Conservation (phyloP, 2,113 vertebrate genomes). For the Collichthys lucidus region DNA sequence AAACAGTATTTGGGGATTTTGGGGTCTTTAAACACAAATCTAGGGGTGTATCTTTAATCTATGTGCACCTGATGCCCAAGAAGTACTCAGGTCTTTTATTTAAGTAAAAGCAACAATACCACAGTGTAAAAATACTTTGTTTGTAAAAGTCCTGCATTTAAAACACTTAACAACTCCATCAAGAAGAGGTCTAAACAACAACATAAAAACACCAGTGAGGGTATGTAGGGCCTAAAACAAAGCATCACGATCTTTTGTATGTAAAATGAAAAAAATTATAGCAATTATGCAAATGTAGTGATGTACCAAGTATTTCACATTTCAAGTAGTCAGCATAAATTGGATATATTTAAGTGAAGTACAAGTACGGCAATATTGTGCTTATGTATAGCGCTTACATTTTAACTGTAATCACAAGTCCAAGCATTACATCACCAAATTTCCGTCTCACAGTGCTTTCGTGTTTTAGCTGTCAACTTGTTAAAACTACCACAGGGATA, state of each 20-base stretch:
- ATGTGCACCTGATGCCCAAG: neutral
- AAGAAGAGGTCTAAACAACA: neutral
- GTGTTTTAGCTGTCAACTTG: conserved; percentile 29
- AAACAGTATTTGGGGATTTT: neutral
- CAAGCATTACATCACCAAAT: conserved; percentile 6
- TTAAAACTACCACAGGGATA: conserved; percentile 37
- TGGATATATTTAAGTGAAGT: neutral
- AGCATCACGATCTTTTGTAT: neutral
- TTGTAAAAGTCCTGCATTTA: neutral
- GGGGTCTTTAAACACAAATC: neutral
- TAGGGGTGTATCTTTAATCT: neutral
- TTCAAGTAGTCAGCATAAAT: neutral
- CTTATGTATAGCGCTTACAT: no score
- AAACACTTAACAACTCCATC: neutral
- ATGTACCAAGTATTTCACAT: neutral
- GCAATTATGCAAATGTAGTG: neutral
- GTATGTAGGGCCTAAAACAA: neutral
- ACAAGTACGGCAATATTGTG: neutral
- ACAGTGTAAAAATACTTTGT: neutral
- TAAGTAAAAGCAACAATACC: neutral
- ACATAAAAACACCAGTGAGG: neutral
- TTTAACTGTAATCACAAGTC: neutral
- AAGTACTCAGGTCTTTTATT: neutral
- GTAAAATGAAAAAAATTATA: neutral
- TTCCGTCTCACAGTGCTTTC: neutral